phyloP scores from a whole-genome alignment of 2,113 vertebrate species.

The Laticauda colubrina region DNA sequence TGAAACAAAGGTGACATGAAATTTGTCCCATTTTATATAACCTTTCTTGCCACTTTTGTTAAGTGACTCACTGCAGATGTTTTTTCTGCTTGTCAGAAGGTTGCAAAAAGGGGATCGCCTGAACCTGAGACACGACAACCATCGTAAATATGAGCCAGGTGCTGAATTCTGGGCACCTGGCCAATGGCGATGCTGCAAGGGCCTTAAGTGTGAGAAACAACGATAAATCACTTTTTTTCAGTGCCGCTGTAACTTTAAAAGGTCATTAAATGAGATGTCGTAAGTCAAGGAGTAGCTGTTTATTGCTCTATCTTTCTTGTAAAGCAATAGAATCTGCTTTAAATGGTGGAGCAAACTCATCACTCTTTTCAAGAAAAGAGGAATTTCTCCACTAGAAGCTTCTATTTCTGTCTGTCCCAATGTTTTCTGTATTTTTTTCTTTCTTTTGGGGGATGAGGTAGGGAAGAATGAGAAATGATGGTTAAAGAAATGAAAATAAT shows the following conservation, averaged over 20 bases:
- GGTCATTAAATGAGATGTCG: background rate
- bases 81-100: background rate
- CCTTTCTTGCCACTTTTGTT: background rate
- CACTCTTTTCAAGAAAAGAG: background rate
- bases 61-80: no score
- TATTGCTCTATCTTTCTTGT: background rate
- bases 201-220: no score
- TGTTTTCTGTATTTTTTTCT: background rate
- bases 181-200: background rate
- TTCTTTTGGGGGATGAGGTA: background rate
- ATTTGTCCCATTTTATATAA: background rate
- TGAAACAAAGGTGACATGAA: background rate
- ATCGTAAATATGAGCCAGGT: background rate
- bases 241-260: background rate
- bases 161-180: background rate
- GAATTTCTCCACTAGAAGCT: background rate
- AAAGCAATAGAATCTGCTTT: background rate
- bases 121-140: accelerated
- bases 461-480: background rate
- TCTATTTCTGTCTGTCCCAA: background rate
- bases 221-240: no score
- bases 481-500: background rate
- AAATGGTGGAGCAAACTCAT: background rate
- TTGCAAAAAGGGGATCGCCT: background rate
- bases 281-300: background rate